Evolutionary conservation across 2,113 vertebrate species (phyloP), one percentile per base, ranked within the genome.

Genomic region (Pipra filicauda): DNA sequence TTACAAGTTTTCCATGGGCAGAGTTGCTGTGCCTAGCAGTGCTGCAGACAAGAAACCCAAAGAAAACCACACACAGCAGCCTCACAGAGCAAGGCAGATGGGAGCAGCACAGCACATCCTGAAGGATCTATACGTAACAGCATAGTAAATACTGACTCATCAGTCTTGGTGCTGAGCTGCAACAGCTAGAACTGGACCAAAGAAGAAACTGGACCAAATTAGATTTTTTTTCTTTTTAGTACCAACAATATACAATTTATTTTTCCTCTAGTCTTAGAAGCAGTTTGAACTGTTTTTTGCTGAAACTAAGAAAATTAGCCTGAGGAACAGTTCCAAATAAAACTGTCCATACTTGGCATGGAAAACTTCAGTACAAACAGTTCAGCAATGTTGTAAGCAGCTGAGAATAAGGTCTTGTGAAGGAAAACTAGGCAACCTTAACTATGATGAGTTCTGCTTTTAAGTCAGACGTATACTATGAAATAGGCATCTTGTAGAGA

Each of bases 271-370:
- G 16, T 26, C 43, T 51, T 61, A 73, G 16, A 71, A 52, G 35
- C 30, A 90, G 55, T n/a, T 77, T 54, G 35, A 88, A 65, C n/a
- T 74, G 52, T 9, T 94, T 95, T 95, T 88, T 86, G 52, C 39
- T 78, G 85, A 88, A 96, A 93, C 57, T 65, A 81, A 75, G 90
- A 89, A 94, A 96, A 94, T 78, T 28, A 84, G 52, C n/a, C 37
- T 6, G 83, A 94, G 72, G 85, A 95, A 72, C 22, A 71, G 59
- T 9, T 93, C 82, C 82, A 94, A 93, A 85, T 59, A 85, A 90
- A 93, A 59, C 58, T 71, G 83, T 94, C 96, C 93, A 89, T 95
- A 96, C 96, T 96, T 93, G 93, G 95, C 96, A 92, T 94, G 93
- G 95, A 96, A 97, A 96, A 95, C 90, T 95, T 92, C 72, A 88